These are phyloP conservation scores for Busseola fusca DNA, from an alignment of 2,888 invertebrate genomes.

Conservation along the genomic window DNA sequence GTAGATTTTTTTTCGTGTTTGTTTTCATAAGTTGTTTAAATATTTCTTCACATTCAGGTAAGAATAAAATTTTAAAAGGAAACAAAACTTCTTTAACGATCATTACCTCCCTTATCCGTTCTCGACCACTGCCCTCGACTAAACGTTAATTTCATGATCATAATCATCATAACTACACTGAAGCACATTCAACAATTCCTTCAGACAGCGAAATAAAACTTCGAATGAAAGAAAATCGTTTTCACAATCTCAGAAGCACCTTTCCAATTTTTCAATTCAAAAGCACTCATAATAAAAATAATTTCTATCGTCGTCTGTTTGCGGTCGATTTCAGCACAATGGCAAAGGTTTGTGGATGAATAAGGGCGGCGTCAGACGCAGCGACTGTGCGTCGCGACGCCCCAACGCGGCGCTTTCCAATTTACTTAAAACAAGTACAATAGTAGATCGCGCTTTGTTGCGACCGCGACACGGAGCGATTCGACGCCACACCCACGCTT, in stretches of 20 bases:
- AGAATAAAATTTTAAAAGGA: not conserved
- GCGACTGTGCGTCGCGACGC: constrained; percentile 27
- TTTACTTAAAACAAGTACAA: constrained; percentile 84
- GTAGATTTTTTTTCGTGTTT: not conserved
- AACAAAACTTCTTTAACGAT: not conserved
- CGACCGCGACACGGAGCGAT: constrained; percentile 49
- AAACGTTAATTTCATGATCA: constrained; percentile 23
- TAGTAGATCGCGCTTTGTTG: constrained; percentile 64
- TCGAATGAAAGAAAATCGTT: constrained; percentile 5
- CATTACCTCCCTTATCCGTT: not conserved
- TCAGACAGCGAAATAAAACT: constrained; percentile 21
- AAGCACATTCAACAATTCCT: constrained; percentile 32
- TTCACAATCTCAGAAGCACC: constrained; percentile 21
- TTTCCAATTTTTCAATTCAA: constrained; percentile 45
- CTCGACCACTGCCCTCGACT: not conserved
- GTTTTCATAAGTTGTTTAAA: not conserved
- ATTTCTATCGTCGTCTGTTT: constrained; percentile 39
- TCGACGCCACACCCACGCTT: constrained; percentile 52
- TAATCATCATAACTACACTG: constrained; percentile 39
- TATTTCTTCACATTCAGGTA: not conserved
- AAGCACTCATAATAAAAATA: constrained; percentile 45
- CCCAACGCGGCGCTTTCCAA: constrained; percentile 71
- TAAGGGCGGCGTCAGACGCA: constrained; percentile 70
- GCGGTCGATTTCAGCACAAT: constrained; percentile 38
- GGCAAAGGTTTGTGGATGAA: constrained; percentile 48